These are phyloP conservation scores for Rhamphomyia laevipes DNA, from an alignment of 2,888 invertebrate genomes.

Conservation along the genomic window DNA sequence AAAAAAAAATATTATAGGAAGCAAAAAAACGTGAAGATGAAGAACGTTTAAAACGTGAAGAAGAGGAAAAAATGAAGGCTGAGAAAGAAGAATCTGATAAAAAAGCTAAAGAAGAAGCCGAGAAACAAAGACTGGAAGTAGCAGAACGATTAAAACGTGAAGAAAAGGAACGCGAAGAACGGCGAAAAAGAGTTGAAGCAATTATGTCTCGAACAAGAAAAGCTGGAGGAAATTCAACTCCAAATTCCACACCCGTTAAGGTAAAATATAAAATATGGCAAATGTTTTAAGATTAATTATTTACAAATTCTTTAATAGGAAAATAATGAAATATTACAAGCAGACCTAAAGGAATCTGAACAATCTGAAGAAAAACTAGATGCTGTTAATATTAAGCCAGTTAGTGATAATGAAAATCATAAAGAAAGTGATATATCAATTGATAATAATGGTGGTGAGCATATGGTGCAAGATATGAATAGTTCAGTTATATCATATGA, in stretches of 20 bases:
- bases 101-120: slow-evolving; percentile 75
- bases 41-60: slow-evolving; percentile 57
- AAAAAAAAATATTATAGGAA: slow-evolving; percentile 40
- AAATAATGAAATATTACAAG: neutral
- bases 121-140: slow-evolving; percentile 68
- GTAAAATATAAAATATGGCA: slow-evolving; percentile 18
- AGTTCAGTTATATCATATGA: slow-evolving; percentile 23
- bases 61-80: slow-evolving; percentile 48
- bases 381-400: neutral
- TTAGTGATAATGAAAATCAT: too few relatives aligned
- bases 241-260: slow-evolving; percentile 32
- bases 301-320: neutral
- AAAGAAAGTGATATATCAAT: slow-evolving; percentile 21
- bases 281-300: too few relatives aligned
- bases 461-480: neutral
- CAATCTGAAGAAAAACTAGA: neutral
- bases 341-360: neutral
- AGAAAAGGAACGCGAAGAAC: slow-evolving; percentile 76
- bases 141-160: slow-evolving; percentile 72
- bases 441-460: neutral
- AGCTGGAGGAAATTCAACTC: slow-evolving; percentile 21
- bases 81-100: slow-evolving; percentile 67
- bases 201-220: slow-evolving; percentile 82
- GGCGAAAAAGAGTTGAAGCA: slow-evolving; percentile 83
- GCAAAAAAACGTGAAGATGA: slow-evolving; percentile 67